Evolutionary conservation across 2,113 vertebrate species (phyloP).

Genomic region (Aegithalos caudatus): DNA sequence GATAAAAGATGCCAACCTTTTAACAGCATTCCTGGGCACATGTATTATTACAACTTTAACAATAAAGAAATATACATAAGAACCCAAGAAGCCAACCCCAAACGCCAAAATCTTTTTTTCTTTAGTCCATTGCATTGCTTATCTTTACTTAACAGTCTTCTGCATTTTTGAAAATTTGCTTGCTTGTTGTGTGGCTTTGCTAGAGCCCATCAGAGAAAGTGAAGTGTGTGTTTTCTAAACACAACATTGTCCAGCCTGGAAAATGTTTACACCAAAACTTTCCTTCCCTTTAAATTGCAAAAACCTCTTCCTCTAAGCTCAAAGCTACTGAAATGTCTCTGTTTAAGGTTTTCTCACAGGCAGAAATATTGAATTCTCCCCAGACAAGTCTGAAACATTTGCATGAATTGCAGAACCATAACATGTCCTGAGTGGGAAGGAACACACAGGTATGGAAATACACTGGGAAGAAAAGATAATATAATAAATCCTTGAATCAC

Average conservation of each 20-base stretch:
- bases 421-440: neutral
- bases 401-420: neutral
- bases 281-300: neutral
- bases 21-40: fast-evolving
- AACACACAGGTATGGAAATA: neutral
- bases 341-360: neutral
- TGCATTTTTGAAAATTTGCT: neutral
- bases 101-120: neutral
- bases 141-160: neutral
- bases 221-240: neutral
- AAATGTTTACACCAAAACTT: neutral
- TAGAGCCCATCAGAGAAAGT: neutral
- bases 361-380: neutral
- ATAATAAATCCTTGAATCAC: neutral
- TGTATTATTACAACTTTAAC: neutral
- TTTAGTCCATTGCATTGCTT: neutral
- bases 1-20: neutral
- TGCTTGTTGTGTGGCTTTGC: neutral
- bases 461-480: neutral
- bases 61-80: neutral
- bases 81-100: neutral
- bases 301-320: neutral
- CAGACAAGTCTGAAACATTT: neutral
- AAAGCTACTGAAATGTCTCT: neutral
- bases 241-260: neutral